Base-by-base conservation (phyloP, 2,888 invertebrate genomes). In the Strigamia transsilvanica region DNA sequence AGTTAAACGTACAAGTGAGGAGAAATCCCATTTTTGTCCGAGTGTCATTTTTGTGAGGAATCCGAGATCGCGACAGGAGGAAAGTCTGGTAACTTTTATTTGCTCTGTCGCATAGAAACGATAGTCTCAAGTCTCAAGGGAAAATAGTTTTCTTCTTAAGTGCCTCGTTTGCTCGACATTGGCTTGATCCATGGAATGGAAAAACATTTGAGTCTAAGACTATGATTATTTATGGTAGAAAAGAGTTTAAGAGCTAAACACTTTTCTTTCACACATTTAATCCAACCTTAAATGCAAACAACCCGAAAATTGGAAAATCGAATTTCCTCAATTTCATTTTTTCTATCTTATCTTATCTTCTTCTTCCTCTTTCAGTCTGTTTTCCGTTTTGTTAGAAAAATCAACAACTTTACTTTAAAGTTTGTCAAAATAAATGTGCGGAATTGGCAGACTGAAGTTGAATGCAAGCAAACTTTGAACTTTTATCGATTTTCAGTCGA, bases 131-230 rank as follows among this genome's bases (percentile, higher is more conserved):
- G 66, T 66, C 66, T 66, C 66, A 15, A 66, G 66, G 66, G 66
- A 66, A 73, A 73, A 73, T 73, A 27, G 73, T 73, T 73, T 73
- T 73, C 27, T 73, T 73, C 73, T 73, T 73, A 73, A 73, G 73
- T 73, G 73, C 73, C 73, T 73, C 73, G 73, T 73, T 73, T 73
- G 27, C 73, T 73, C 73, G n/a, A 73, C 73, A 32, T 73, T 73
- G 73, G 73, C 73, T 73, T 73, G 73, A n/a, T 73, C 73, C 73
- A 73, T 73, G 73, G n/a, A 73, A 73, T 73, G 73, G 73, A 32
- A 73, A 73, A 27, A 12, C 73, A 73, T 73, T 73, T 27, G 32
- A 73, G 27, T 73, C 12, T 27, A 73, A 73, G 27, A 27, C 12
- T 27, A 73, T 13, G 73, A 73, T 73, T 73, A 73, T 73, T 73